A percentile compares a stretch with the other conserved stretches of the same genome.
These are phyloP conservation scores for Sylvia atricapilla DNA, from an alignment of 2,113 vertebrate genomes.

Conservation along the genomic window DNA sequence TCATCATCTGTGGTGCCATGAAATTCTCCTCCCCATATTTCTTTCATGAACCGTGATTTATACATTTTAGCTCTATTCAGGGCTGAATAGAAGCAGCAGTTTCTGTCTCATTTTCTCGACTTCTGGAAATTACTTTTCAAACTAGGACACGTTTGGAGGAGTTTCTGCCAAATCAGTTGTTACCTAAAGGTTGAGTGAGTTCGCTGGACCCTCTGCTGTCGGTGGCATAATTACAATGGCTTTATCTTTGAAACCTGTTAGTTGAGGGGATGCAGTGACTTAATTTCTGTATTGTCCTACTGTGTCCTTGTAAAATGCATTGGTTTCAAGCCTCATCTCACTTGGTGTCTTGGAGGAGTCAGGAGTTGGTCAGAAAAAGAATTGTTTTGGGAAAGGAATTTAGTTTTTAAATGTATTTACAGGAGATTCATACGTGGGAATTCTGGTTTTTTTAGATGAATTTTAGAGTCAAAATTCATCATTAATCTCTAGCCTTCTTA, in stretches of 20 bases:
- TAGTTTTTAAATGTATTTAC: rapidly evolving
- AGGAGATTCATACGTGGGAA: background rate
- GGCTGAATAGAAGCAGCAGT: background rate
- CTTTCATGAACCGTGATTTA: constrained; percentile 28
- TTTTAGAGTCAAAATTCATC: background rate
- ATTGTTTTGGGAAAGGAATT: background rate
- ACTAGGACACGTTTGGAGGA: background rate
- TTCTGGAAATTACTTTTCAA: constrained; percentile 25
- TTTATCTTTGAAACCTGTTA: background rate
- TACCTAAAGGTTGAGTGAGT: background rate
- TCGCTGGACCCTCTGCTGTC: background rate
- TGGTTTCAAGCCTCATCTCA: background rate
- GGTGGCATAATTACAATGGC: background rate
- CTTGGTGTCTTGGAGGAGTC: background rate
- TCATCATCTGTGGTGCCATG: background rate
- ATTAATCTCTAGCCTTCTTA: background rate
- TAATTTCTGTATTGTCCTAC: background rate
- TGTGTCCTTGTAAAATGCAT: background rate
- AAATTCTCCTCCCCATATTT: constrained; percentile 23
- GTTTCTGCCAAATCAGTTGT: background rate
- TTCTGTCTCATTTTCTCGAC: background rate
- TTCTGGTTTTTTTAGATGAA: background rate
- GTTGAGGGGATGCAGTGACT: background rate
- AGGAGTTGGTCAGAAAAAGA: background rate
- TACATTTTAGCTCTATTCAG: constrained; percentile 4